Evolutionary conservation across 2,113 vertebrate genomes (phyloP).

Genomic region (Cephalopterus ornatus): DNA sequence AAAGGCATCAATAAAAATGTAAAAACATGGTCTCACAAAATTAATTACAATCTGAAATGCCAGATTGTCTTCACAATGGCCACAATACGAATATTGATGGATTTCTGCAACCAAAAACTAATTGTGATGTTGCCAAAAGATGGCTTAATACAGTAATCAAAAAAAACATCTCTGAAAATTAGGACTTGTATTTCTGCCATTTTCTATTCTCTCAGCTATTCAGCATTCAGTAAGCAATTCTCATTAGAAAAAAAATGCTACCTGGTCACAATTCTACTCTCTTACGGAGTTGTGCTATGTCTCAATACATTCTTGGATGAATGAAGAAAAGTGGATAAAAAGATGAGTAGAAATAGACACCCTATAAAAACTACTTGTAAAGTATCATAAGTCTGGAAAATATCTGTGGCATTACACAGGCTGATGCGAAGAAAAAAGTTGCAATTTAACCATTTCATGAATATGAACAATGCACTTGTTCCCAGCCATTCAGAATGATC

Average conservation of each 20-base stretch:
- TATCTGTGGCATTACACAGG: constrained; percentile 30
- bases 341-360: constrained; percentile 40
- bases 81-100: not conserved
- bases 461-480: constrained; percentile 59
- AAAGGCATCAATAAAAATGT: constrained; percentile 45
- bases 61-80: constrained; percentile 1
- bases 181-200: constrained; percentile 12
- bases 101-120: not conserved
- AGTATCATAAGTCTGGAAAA: constrained; percentile 5
- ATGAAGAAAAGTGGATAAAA: constrained; percentile 27
- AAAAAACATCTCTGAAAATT: not conserved
- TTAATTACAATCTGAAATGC: not conserved
- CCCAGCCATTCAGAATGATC: constrained; percentile 61
- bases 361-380: constrained; percentile 54
- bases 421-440: not conserved
- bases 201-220: constrained; percentile 1
- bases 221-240: not conserved
- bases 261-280: not conserved
- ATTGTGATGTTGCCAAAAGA: constrained; percentile 20
- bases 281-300: not conserved
- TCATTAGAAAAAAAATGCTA: not conserved
- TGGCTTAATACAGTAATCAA: not conserved
- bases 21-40: not conserved
- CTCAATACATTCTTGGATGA: not conserved
- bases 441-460: constrained; percentile 51